Evolutionary conservation across 2,113 vertebrate species (phyloP).

Genomic region (Haplochromis vanheusdeni): DNA sequence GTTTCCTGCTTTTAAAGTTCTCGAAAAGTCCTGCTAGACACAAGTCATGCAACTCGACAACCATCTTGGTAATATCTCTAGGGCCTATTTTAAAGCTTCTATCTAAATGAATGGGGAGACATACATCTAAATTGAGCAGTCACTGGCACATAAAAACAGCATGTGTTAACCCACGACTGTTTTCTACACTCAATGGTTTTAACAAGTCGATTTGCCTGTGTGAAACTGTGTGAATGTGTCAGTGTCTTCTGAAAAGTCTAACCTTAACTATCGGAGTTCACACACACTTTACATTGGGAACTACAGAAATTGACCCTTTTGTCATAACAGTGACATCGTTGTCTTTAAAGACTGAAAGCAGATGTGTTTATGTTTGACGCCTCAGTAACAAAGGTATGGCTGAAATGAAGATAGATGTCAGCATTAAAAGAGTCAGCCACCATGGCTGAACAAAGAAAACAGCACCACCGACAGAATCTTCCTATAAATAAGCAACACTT

Average conservation of each 20-base stretch:
- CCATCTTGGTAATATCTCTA: neutral
- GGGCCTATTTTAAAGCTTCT: neutral
- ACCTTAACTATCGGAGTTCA: neutral
- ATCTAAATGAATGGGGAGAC: neutral
- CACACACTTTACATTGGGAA: neutral
- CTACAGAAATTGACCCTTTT: neutral
- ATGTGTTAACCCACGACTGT: rapidly evolving
- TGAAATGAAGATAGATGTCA: neutral
- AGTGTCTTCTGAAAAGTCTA: neutral
- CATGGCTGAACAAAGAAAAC: neutral
- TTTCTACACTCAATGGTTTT: neutral
- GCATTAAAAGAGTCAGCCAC: neutral
- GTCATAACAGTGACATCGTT: neutral
- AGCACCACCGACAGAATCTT: neutral
- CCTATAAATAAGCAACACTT: neutral
- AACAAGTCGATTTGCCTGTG: neutral
- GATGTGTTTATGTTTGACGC: neutral
- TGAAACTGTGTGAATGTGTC: neutral
- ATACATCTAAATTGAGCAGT: rapidly evolving
- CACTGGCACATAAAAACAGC: neutral
- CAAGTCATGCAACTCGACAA: neutral
- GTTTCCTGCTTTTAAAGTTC: neutral
- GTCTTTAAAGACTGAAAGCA: neutral
- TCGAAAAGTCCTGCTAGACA: neutral
- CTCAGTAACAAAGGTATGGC: neutral